Conservation (phyloP, 2,888 invertebrate genomes). For the Cheilosia grossa region DNA sequence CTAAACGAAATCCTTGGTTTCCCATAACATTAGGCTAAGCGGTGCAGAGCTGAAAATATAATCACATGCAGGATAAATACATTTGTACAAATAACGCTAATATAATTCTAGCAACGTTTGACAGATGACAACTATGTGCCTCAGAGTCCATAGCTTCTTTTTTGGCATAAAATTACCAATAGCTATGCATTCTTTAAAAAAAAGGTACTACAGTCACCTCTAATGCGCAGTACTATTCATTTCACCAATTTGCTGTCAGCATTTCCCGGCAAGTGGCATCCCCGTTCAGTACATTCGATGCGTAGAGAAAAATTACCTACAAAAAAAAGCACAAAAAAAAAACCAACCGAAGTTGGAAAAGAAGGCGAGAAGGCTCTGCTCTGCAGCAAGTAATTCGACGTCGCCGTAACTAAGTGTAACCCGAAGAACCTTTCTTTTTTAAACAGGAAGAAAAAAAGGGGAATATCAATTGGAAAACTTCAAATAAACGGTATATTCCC, state of each 20-base stretch:
- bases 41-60: too few relatives aligned
- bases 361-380: slow-evolving; percentile 58
- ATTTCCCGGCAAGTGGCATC: slow-evolving; percentile 15
- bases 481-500: slow-evolving; percentile 26
- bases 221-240: too few relatives aligned
- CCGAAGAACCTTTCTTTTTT: slow-evolving; percentile 63
- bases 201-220: too few relatives aligned
- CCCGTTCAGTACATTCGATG: slow-evolving; percentile 44
- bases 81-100: too few relatives aligned
- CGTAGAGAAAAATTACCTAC: slow-evolving; percentile 73
- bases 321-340: slow-evolving; percentile 27
- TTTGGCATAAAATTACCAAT: too few relatives aligned
- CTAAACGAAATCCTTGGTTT: too few relatives aligned
- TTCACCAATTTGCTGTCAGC: background rate
- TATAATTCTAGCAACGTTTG: too few relatives aligned
- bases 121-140: too few relatives aligned
- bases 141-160: too few relatives aligned
- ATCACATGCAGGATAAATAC: too few relatives aligned
- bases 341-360: slow-evolving; percentile 40
- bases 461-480: slow-evolving; percentile 49
- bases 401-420: slow-evolving; percentile 52
- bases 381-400: slow-evolving; percentile 59
- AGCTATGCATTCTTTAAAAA: too few relatives aligned
- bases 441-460: slow-evolving; percentile 32
- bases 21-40: too few relatives aligned